Conservation (phyloP, 2,113 vertebrate species). For the Bujurquina vittata region DNA sequence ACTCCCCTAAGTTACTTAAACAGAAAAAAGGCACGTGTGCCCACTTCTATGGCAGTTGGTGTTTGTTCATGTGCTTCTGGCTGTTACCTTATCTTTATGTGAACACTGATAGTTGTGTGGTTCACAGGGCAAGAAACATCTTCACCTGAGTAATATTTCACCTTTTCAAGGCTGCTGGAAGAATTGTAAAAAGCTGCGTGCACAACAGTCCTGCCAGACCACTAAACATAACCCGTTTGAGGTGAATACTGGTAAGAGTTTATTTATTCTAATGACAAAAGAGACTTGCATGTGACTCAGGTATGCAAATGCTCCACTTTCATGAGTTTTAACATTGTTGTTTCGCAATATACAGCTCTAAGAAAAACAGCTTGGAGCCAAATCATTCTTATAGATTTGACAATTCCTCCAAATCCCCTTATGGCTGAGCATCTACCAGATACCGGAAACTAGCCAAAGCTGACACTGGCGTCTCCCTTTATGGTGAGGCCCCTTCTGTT, state of each 20-base stretch:
- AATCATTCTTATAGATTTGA: not conserved
- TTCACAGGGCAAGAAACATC: not conserved
- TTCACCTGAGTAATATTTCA: not conserved
- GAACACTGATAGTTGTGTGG: not conserved
- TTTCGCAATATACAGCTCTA: not conserved
- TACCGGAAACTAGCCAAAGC: not conserved
- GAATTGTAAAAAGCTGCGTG: not conserved
- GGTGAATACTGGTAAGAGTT: not conserved
- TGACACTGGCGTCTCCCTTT: not conserved
- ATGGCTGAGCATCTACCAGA: not conserved
- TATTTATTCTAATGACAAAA: not conserved
- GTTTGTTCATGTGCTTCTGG: not conserved
- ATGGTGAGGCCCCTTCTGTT: not conserved
- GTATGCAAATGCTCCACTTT: not conserved
- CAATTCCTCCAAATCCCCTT: not conserved
- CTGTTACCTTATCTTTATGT: not conserved
- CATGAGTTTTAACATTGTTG: not conserved
- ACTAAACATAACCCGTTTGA: not conserved
- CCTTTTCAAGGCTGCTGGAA: not conserved
- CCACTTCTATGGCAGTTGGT: conserved; percentile 6
- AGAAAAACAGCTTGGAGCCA: not conserved
- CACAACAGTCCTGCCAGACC: not conserved
- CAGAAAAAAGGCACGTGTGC: not conserved
- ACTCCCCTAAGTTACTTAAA: not conserved
- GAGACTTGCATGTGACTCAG: not conserved